Base-by-base conservation (phyloP, 2,888 invertebrate species). In the Ophion ellenae region DNA sequence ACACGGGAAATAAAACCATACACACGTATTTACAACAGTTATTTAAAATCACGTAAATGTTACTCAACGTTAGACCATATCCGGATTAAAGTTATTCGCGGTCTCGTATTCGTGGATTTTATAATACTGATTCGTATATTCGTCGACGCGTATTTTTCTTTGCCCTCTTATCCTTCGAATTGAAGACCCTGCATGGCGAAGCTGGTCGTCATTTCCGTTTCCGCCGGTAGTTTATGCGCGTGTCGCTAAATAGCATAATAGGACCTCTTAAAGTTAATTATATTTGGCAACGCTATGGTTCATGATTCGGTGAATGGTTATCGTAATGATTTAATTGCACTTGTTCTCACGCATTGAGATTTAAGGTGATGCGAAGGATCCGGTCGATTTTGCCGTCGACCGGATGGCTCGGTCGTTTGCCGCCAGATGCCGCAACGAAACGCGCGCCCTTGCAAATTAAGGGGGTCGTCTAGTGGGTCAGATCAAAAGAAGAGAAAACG, bases 201-300 rank as follows among this genome's bases (percentile, higher is more conserved):
- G 14, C 53, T 53, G 5, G 53, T 17, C 53, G 53, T 17, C 53
- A 14, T 53, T 17, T 17, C 53, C 53, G 17, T 53, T 53, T 53
- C 53, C 53, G 17, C 14, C 53, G 3, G 53, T 53, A 17, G 53
- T 53, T 53, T 17, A 17, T 53, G 14, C 14, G 53, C 5, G 14
- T 17, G 53, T 70, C 53, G 66, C 70, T 77, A 24, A 66, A 64
- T 76, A 84, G 81, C 61, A 3, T 83, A 57, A 75, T 73, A 66
- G 79, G 69, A 76, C 69, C 61, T 77, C 83, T 85, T 86, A 87
- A 70, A 85, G 79, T 84, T 88, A 87, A 87, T 88, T 89, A 87
- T 89, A 74, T 74, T 89, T 89, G 89, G 89, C 89, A 89, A 89
- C 89, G 87, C 87, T 89, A 88, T 83, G 71, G 70, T 83, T 86